Conservation (phyloP, 2,797 vertebrate species). For the Sebastes baramenuke region DNA sequence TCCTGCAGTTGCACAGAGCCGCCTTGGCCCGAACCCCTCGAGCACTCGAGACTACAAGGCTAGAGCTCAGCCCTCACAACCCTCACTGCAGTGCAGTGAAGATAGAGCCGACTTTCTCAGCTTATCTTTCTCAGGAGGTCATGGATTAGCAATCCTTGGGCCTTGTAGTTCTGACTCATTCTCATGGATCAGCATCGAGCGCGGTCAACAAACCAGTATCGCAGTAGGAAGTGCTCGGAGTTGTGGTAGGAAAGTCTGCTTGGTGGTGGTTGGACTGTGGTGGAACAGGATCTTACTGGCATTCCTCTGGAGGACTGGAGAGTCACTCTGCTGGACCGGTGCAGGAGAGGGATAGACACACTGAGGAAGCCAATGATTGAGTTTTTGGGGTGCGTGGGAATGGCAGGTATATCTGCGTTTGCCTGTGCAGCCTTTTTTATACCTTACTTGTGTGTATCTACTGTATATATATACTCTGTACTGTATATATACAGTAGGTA, state of each 20-base stretch:
- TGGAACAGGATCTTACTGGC: conserved; percentile 39
- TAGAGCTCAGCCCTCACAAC: conserved; percentile 46
- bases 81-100: conserved; percentile 30
- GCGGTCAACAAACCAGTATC: conserved; percentile 30
- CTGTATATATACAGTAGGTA: not conserved
- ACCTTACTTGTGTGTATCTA: not conserved
- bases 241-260: conserved; percentile 71
- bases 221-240: conserved; percentile 25
- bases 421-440: not conserved
- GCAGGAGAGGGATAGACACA: not conserved
- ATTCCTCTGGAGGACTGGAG: conserved; percentile 47
- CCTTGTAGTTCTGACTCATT: conserved; percentile 55
- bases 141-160: conserved; percentile 69
- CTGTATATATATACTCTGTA: not conserved
- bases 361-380: not conserved
- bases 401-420: conserved; percentile 1
- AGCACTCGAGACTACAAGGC: conserved; percentile 53
- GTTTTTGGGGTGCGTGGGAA: not conserved
- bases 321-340: conserved; percentile 15
- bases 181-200: conserved; percentile 38
- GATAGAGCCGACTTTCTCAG: conserved; percentile 50
- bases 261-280: conserved; percentile 30
- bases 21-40: conserved; percentile 53
- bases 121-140: conserved; percentile 72
- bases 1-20: conserved; percentile 51